phyloP scores from a whole-genome alignment of 2,113 vertebrate species.

The Himantopus leucocephalus region DNA sequence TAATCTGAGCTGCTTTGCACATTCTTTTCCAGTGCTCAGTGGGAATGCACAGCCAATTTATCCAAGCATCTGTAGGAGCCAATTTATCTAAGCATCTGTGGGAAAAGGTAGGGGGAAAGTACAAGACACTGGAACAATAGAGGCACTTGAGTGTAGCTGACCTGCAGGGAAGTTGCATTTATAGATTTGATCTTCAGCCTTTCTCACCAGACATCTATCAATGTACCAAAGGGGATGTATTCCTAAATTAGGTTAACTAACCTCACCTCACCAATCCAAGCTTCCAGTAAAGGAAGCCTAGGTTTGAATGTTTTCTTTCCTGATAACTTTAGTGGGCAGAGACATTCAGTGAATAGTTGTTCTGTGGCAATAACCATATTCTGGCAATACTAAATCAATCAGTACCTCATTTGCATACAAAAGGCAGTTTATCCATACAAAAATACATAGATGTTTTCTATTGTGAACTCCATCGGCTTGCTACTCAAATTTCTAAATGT shows the following conservation, averaged over 20 bases:
- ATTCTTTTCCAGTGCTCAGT: background rate
- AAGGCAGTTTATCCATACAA: background rate
- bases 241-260: conserved; percentile 2
- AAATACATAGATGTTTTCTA: background rate
- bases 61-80: background rate
- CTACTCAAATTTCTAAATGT: background rate
- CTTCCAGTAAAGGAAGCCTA: background rate
- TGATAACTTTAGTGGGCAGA: background rate
- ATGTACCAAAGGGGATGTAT: background rate
- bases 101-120: background rate
- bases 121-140: background rate
- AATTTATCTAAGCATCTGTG: background rate
- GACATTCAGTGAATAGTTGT: background rate
- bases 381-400: background rate
- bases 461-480: background rate
- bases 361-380: background rate
- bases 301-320: background rate
- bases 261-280: background rate
- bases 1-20: background rate
- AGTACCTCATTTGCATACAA: background rate
- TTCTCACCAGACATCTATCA: background rate
- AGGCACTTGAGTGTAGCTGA: background rate
- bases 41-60: background rate
- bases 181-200: background rate
- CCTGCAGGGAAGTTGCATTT: background rate